A percentile compares a stretch with the other conserved stretches of the same genome.
These are phyloP conservation scores for Malacoraja senta DNA, from an alignment of 2,797 vertebrate species.

Conservation along the genomic window DNA sequence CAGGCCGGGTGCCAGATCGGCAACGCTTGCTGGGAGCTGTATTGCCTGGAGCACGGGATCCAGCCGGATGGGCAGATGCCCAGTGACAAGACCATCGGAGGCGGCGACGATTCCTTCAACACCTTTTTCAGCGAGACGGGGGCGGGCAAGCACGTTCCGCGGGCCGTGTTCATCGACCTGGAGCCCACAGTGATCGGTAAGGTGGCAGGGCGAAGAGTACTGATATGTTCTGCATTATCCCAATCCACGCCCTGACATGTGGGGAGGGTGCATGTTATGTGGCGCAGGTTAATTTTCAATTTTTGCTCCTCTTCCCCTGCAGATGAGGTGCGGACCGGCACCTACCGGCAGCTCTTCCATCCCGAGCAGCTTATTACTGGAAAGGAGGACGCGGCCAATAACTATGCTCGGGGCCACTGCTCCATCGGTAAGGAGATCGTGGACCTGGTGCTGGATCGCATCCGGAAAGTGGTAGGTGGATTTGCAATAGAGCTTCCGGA, in stretches of 20 bases:
- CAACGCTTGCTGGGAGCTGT: conserved; percentile 86
- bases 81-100: conserved; percentile 43
- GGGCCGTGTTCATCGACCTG: conserved; percentile 46
- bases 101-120: conserved; percentile 70
- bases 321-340: not conserved
- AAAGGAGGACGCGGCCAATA: no score
- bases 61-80: conserved; percentile 71
- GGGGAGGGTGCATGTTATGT: no score
- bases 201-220: not conserved
- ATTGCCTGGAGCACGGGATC: conserved; percentile 77
- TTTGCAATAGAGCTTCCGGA: no score
- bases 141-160: conserved; percentile 69
- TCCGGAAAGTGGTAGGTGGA: no score
- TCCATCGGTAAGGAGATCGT: no score
- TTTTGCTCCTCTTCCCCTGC: not conserved
- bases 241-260: no score
- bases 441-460: no score
- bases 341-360: no score
- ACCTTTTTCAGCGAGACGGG: conserved; percentile 77
- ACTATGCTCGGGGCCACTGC: no score
- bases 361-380: no score
- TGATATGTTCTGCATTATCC: not conserved
- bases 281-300: not conserved
- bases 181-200: conserved; percentile 77
- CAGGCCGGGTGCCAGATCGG: conserved; percentile 84